Evolutionary conservation across 2,888 invertebrate species (phyloP).

Genomic region (Ennomos quercinarius): DNA sequence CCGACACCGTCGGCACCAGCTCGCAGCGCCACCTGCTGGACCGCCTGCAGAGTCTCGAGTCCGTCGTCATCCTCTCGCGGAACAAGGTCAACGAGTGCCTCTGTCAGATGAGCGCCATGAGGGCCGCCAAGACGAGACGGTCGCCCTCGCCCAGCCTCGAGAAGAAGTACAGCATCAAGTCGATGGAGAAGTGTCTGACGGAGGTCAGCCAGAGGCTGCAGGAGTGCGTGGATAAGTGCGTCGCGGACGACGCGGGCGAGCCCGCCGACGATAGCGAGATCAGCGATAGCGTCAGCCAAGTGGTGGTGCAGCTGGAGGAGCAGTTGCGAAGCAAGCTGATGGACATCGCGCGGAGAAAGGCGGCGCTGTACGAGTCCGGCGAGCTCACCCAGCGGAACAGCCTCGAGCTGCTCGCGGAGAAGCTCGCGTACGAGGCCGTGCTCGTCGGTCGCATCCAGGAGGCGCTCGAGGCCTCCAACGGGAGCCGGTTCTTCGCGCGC

Average conservation of each 20-base stretch:
- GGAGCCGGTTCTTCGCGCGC: slow-evolving; percentile 85
- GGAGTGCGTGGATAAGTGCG: slow-evolving; percentile 86
- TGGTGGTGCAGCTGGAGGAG: slow-evolving; percentile 87
- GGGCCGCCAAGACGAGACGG: slow-evolving; percentile 86
- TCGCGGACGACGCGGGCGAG: slow-evolving; percentile 78
- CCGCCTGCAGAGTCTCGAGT: slow-evolving; percentile 86
- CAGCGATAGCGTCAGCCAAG: slow-evolving; percentile 84
- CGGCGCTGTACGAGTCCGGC: slow-evolving; percentile 87
- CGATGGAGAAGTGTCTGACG: slow-evolving; percentile 87
- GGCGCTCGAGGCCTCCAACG: slow-evolving; percentile 86
- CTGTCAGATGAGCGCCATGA: slow-evolving; percentile 86
- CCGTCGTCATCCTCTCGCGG: slow-evolving; percentile 87
- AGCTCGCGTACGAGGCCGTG: slow-evolving; percentile 92
- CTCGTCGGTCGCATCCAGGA: slow-evolving; percentile 89
- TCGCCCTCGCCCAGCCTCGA: slow-evolving; percentile 88
- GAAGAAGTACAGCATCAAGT: slow-evolving; percentile 86
- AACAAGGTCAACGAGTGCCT: slow-evolving; percentile 89
- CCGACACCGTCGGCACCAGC: slow-evolving; percentile 76
- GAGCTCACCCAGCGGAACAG: slow-evolving; percentile 88
- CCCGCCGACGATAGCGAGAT: slow-evolving; percentile 55
- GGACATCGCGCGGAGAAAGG: slow-evolving; percentile 88
- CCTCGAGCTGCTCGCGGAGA: slow-evolving; percentile 90
- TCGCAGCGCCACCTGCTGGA: slow-evolving; percentile 84
- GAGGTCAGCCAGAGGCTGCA: slow-evolving; percentile 87
- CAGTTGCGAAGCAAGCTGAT: slow-evolving; percentile 89